Evolutionary conservation across 2,888 invertebrate genomes (phyloP).

Genomic region (Merodon equestris): DNA sequence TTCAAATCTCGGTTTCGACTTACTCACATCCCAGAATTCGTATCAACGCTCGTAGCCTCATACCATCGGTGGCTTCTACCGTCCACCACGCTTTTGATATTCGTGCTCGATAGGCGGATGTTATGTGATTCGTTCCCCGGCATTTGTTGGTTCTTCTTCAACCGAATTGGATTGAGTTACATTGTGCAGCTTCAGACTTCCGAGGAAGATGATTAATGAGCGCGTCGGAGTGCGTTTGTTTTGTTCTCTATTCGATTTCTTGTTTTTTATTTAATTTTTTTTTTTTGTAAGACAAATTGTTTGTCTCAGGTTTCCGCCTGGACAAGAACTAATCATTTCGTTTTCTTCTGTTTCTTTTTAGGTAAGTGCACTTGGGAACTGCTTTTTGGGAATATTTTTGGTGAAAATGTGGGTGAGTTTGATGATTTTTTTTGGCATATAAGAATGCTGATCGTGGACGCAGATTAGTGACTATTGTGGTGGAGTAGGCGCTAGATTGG

Average conservation of each 20-base stretch:
- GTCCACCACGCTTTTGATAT: slow-evolving; percentile 34
- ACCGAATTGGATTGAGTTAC: slow-evolving; percentile 48
- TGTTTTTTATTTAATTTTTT: slow-evolving; percentile 6
- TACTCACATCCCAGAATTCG: too few relatives aligned
- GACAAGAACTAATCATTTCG: neutral
- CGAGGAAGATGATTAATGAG: slow-evolving; percentile 50
- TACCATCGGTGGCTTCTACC: too few relatives aligned
- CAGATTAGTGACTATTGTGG: too few relatives aligned
- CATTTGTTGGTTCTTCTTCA: slow-evolving; percentile 8
- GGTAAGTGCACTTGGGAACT: slow-evolving; percentile 51
- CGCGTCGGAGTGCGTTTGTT: neutral
- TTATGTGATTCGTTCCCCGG: slow-evolving; percentile 3
- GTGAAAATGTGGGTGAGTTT: slow-evolving; percentile 35
- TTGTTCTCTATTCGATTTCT: too few relatives aligned
- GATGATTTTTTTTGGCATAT: neutral
- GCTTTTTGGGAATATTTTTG: slow-evolving; percentile 2
- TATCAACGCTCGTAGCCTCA: too few relatives aligned
- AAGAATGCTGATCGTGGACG: too few relatives aligned
- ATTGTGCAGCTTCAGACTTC: slow-evolving; percentile 4
- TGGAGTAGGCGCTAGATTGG: too few relatives aligned
- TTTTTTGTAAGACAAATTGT: slow-evolving; percentile 19
- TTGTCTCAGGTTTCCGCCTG: slow-evolving; percentile 24
- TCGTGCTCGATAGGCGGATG: slow-evolving; percentile 42
- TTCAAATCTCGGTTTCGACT: too few relatives aligned
- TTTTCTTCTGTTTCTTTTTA: slow-evolving; percentile 38